Evolutionary conservation across 1,140 invertebrate species (phyloP).

Genomic region (Lasaia peninsularis): DNA sequence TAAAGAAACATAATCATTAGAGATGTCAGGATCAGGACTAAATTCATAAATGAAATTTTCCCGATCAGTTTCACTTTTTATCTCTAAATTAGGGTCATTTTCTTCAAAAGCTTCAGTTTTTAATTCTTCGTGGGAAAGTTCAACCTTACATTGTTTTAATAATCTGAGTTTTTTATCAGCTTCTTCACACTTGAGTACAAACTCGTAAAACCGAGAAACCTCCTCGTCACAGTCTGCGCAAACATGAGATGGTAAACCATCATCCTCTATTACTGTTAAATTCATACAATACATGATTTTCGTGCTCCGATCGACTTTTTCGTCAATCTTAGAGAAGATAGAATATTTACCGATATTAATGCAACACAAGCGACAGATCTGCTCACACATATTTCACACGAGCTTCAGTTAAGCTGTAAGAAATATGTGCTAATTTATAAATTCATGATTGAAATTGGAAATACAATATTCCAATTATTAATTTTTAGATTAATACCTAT

Average conservation of each 20-base stretch:
- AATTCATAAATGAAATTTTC: not conserved
- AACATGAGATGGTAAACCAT: slow-evolving; percentile 42
- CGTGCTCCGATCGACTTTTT: slow-evolving; percentile 29
- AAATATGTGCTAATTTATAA: too few species aligned
- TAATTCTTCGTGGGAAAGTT: slow-evolving; percentile 14
- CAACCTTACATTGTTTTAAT: not conserved
- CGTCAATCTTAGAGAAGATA: slow-evolving; percentile 35
- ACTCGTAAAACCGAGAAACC: slow-evolving; percentile 40
- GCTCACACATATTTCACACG: slow-evolving; percentile 32
- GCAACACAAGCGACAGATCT: slow-evolving; percentile 52
- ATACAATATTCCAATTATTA: too few species aligned
- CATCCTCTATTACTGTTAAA: slow-evolving; percentile 37
- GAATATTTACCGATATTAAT: slow-evolving; percentile 36
- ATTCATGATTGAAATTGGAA: too few species aligned
- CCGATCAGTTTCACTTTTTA: not conserved
- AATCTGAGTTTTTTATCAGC: slow-evolving; percentile 48
- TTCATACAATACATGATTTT: slow-evolving; percentile 56
- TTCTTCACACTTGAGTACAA: slow-evolving; percentile 54
- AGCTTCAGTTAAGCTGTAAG: too few species aligned
- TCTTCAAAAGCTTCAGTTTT: slow-evolving; percentile 8
- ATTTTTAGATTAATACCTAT: too few species aligned
- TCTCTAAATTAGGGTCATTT: not conserved
- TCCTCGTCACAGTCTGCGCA: slow-evolving; percentile 43
- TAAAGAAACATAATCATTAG: not conserved
- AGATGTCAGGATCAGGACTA: not conserved